Base-by-base conservation (phyloP, 1,140 invertebrate genomes). In the Drosophila truncata region DNA sequence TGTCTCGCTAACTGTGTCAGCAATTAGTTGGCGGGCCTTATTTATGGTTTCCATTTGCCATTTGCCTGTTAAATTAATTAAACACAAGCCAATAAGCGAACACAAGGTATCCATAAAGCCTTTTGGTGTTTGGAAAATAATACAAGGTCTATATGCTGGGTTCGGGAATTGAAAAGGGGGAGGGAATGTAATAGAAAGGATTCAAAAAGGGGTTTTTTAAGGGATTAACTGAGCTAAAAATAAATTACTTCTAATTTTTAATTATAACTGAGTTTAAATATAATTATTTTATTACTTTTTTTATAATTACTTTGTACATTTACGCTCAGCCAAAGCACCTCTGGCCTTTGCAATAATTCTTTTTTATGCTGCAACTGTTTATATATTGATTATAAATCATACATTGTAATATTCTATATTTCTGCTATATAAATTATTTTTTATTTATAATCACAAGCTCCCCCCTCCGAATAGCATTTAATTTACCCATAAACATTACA, bases 1-100 rank as follows among this genome's bases (percentile, higher is more conserved):
- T 87, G 84, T 84, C 84, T 80, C 47, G 77, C 76, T 66, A 88
- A 87, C 84, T 87, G 84, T 88, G 84, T 90, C 84, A 88, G 84
- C 84, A 88, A 88, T 88, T 88, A 88, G 84, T 88, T 88, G 52
- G 52, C 73, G 78, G 61, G 58, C 73, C 66, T 88, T 88, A 88
- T 88, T 88, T 88, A 88, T 88, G 81, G 69, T 49, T 66, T 59
- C 84, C 69, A 88, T 83, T 83, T 77, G 67, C 79, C 47, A 83
- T 88, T 88, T 75, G 80, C 79, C 80, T 88, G 80, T 81, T 88
- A 73, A 87, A 83, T 87, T 88, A 88, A 88, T 78, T 72, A 72
- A 50, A 60, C 52, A 72, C 58, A 60, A 67, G 69, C 66, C 69
- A 33, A 42, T 72, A 72, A 50, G 39, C 50, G 70, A 29, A 72